phyloP scores from a whole-genome alignment of 2,113 vertebrate species.

The Eretmodus cyanostictus region DNA sequence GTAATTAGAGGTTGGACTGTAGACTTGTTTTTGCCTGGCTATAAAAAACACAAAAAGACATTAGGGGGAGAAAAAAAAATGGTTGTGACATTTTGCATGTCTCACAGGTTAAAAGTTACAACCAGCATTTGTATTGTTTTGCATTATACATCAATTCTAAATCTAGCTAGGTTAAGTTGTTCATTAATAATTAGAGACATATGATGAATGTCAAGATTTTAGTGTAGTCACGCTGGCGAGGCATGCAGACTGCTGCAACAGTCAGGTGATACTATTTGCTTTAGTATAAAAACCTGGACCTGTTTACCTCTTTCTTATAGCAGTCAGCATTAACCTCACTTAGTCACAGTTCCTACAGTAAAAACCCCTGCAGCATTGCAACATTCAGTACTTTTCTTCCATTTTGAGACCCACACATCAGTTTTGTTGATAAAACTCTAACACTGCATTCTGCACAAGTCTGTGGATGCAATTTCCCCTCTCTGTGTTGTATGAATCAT shows the following conservation, averaged over 20 bases:
- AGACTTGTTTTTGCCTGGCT: not conserved
- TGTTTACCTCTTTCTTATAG: not conserved
- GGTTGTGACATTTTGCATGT: not conserved
- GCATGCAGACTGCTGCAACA: not conserved
- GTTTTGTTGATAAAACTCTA: not conserved
- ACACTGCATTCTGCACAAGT: not conserved
- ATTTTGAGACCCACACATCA: not conserved
- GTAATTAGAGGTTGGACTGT: not conserved
- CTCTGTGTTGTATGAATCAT: not conserved
- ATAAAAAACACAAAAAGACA: not conserved
- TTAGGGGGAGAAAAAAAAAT: rapidly evolving
- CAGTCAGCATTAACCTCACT: constrained; percentile 5
- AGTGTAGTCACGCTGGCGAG: not conserved
- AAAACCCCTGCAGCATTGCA: not conserved
- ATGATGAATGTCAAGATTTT: not conserved
- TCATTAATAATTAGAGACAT: not conserved
- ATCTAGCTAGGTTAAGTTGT: not conserved
- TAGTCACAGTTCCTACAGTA: not conserved
- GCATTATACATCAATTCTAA: not conserved
- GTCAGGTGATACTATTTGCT: not conserved
- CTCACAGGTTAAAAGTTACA: not conserved
- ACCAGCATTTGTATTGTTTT: not conserved
- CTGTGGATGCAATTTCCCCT: not conserved
- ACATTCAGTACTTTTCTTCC: not conserved
- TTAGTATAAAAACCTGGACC: not conserved